Evolutionary conservation across 2,888 invertebrate genomes (phyloP), one percentile per base, ranked within the genome.

Genomic region (Cheilosia soror): DNA sequence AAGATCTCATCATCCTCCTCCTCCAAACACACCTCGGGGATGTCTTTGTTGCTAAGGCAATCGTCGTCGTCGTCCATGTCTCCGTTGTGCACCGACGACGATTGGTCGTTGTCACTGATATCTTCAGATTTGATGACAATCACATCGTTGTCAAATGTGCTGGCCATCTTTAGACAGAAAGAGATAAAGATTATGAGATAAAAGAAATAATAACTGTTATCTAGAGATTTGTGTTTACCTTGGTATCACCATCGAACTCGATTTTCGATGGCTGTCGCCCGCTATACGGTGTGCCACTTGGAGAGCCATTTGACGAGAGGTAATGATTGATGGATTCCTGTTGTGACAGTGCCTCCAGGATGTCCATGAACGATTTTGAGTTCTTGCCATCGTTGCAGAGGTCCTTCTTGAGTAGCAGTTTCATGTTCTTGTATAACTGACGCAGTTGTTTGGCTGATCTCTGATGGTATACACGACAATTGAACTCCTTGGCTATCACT

Each of bases 351-450:
- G 92, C 91, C 79, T 91, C 91, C 11, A 92, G 88, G 55, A 92
- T 89, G 82, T 92, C 92, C 90, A 92, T 90, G 51, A 92, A 92
- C 20, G 85, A 85, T 49, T 85, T 85, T 66, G 85, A 81, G 37
- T 85, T 90, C 80, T 91, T 91, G 66, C 62, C 51, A 20, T 87
- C 87, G 65, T 90, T 90, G 65, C 91, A 91, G 11, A 92, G 89
- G 79, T 92, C 92, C 89, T 92, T 92, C 69, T 92, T 92, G 25
- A 92, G 88, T 84, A 92, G 88, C 11, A 92, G 84, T 81, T 92
- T 92, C 92, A 92, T 92, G 72, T 92, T 92, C 88, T 92, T 92
- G 84, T 92, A 92, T 11, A 92, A 86, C 79, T 92, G 92, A n/a
- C 92, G 90, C 79, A 92, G 87, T 82, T 92, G 92, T 84, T 92